These are phyloP conservation scores for Meandrina meandrites DNA, from an alignment of 92 coral and sea anemone genomes.

Conservation along the genomic window DNA sequence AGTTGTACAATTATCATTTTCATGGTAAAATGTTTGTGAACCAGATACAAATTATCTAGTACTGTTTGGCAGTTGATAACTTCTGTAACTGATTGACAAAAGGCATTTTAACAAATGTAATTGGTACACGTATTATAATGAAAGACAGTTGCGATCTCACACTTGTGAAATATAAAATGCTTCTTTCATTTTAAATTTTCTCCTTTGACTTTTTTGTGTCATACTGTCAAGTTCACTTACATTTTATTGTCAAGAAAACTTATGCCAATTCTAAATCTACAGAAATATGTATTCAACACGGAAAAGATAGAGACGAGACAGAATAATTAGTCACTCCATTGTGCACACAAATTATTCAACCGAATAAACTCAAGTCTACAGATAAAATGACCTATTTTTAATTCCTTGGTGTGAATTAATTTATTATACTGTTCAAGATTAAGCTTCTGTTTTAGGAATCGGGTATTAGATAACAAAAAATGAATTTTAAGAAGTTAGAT, in stretches of 20 bases:
- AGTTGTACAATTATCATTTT: background rate
- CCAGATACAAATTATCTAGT: background rate
- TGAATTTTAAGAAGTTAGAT: background rate
- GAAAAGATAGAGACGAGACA: conserved; percentile 11
- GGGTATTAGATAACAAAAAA: background rate
- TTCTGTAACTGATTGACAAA: background rate
- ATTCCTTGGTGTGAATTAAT: background rate
- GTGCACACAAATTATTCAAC: conserved; percentile 12
- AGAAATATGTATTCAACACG: background rate
- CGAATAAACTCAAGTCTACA: background rate
- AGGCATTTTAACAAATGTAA: background rate
- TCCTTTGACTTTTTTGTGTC: background rate
- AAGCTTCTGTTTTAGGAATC: background rate
- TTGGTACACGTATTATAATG: background rate
- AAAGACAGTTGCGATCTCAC: background rate
- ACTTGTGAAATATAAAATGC: background rate
- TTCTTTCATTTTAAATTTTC: background rate
- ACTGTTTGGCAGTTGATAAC: background rate
- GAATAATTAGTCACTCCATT: conserved; percentile 4
- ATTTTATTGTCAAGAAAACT: background rate
- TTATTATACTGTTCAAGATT: background rate
- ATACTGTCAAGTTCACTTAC: background rate
- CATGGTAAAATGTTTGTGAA: background rate
- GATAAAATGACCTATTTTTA: conserved; percentile 2
- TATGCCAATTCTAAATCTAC: background rate